phyloP scores from a whole-genome alignment of 1,140 invertebrate species.

The Cheumatopsyche charites region DNA sequence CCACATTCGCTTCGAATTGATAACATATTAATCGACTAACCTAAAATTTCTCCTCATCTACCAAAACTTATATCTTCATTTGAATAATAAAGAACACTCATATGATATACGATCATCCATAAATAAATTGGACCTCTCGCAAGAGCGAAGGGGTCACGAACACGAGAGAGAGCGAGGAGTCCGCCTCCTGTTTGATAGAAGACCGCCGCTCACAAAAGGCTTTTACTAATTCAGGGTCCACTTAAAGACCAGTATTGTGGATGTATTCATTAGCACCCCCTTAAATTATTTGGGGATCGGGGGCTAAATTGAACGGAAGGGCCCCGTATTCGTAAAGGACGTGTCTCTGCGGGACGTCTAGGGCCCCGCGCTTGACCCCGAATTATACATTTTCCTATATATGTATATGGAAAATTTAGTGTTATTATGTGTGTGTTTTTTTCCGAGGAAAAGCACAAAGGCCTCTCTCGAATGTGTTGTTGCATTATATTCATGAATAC shows the following conservation, averaged over 20 bases:
- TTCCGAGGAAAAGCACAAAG: conserved; percentile 3
- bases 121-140: conserved; percentile 18
- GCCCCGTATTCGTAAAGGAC: neutral
- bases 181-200: conserved; percentile 26
- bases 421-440: conserved; percentile 2
- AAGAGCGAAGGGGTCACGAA: neutral
- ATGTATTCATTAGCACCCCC: conserved; percentile 47
- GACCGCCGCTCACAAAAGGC: conserved; percentile 29
- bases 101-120: conserved; percentile 24
- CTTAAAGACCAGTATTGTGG: conserved; percentile 43
- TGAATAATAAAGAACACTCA: too few species aligned
- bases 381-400: neutral
- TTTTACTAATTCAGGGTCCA: conserved; percentile 45
- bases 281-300: conserved; percentile 44
- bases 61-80: too few species aligned
- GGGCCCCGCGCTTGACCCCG: neutral
- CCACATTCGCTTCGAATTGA: too few species aligned
- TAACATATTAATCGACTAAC: too few species aligned
- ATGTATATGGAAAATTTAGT: too few species aligned
- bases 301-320: conserved; percentile 45
- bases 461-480: conserved; percentile 10
- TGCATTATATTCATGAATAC: conserved; percentile 25
- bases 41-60: too few species aligned
- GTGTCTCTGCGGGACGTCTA: conserved; percentile 6
- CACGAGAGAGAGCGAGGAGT: neutral